These are phyloP conservation scores for Aplysia californica DNA, from an alignment of 1,140 invertebrate genomes.

Conservation along the genomic window DNA sequence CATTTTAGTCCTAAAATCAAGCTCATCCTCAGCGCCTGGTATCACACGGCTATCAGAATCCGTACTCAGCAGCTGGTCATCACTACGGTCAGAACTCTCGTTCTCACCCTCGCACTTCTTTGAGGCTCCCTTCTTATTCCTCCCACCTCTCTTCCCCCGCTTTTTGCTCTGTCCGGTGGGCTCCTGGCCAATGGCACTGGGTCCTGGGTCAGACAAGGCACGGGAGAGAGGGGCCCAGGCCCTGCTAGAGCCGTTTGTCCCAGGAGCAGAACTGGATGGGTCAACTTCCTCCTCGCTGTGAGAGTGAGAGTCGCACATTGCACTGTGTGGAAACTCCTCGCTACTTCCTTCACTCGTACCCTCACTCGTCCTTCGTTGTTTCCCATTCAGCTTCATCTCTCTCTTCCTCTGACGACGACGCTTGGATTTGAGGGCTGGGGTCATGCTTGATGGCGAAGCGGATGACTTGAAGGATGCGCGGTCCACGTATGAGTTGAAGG, in stretches of 20 bases:
- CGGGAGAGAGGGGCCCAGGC: background rate
- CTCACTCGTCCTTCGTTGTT: constrained; percentile 44
- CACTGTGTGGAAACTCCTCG: constrained; percentile 38
- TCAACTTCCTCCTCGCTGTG: constrained; percentile 31
- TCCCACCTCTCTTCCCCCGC: background rate
- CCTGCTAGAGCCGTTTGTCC: background rate
- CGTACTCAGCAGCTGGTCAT: too few relatives aligned
- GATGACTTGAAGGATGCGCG: constrained; percentile 55
- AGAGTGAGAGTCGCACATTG: constrained; percentile 25
- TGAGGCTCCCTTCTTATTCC: background rate
- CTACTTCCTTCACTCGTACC: constrained; percentile 49
- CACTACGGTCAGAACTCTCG: too few relatives aligned
- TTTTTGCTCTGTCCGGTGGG: background rate
- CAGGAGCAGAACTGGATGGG: too few relatives aligned
- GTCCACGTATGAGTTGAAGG: constrained; percentile 63
- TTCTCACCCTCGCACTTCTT: too few relatives aligned
- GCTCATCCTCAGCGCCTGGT: background rate
- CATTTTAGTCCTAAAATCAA: constrained; percentile 35
- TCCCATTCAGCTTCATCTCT: constrained; percentile 48
- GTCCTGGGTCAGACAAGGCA: constrained; percentile 10
- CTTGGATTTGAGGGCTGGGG: constrained; percentile 60
- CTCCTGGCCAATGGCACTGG: background rate
- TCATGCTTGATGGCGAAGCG: constrained; percentile 58
- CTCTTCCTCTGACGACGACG: constrained; percentile 52
- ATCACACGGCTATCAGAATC: background rate